Percentiles rank a stretch among this genome's conserved stretches.
These are phyloP conservation scores for Candoia aspera DNA, from an alignment of 2,113 vertebrate species.

Conservation along the genomic window DNA sequence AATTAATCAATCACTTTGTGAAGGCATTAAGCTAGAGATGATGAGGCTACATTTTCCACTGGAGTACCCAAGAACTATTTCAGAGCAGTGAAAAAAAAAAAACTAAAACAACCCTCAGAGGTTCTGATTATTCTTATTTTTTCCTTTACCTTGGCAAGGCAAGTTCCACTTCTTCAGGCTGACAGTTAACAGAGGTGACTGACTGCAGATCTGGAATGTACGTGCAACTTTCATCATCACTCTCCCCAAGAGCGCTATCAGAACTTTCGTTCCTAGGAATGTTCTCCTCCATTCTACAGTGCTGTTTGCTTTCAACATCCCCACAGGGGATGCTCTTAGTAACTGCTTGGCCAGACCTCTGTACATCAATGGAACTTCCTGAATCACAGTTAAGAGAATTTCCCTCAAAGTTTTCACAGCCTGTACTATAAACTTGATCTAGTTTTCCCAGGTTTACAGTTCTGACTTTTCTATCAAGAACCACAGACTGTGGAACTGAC, in stretches of 20 bases:
- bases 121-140: not conserved
- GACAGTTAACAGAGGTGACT: constrained; percentile 36
- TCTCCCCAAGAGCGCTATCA: constrained; percentile 84
- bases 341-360: constrained; percentile 38
- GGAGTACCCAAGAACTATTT: not conserved
- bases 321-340: constrained; percentile 70
- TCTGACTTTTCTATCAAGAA: not conserved
- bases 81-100: not conserved
- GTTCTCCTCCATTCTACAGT: constrained; percentile 71
- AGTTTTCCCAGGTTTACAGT: not conserved
- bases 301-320: constrained; percentile 60
- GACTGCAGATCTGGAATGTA: constrained; percentile 30
- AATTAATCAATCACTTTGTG: not conserved
- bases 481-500: not conserved
- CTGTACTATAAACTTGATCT: constrained; percentile 41
- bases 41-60: not conserved
- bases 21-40: not conserved
- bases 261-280: constrained; percentile 82
- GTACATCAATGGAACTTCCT: constrained; percentile 41
- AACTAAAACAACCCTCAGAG: not conserved
- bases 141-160: constrained; percentile 80
- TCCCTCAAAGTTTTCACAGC: constrained; percentile 14
- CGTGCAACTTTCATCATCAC: constrained; percentile 76
- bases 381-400: constrained; percentile 11
- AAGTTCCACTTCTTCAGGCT: constrained; percentile 76